phyloP scores from a whole-genome alignment of 1,140 invertebrate genomes.

The Microplitis demolitor region DNA sequence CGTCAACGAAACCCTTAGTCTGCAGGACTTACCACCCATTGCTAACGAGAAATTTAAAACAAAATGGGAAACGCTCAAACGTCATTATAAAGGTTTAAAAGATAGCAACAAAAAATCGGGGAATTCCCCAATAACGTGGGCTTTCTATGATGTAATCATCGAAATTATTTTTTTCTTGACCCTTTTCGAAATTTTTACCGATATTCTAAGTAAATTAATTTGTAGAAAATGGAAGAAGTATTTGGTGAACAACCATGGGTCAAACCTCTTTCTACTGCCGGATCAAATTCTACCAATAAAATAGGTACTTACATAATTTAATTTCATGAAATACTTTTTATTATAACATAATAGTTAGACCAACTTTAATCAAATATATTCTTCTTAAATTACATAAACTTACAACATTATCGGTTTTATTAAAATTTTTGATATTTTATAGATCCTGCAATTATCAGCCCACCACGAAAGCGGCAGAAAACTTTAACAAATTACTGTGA shows the following conservation, averaged over 20 bases:
- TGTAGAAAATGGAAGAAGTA: not conserved
- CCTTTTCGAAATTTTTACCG: not conserved
- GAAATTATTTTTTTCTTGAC: not conserved
- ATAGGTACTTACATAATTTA: too few relatives aligned
- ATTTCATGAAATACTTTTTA: too few relatives aligned
- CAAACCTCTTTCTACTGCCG: too few relatives aligned
- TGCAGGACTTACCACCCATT: not conserved
- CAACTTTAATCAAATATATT: not conserved
- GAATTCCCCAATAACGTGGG: not conserved
- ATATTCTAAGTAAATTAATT: not conserved
- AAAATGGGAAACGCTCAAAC: not conserved
- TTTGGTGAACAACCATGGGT: too few relatives aligned
- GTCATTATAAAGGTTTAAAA: slow-evolving; percentile 4
- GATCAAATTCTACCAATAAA: too few relatives aligned
- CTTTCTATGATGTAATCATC: not conserved
- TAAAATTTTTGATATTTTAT: not conserved
- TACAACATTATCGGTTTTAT: not conserved
- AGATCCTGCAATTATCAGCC: not conserved
- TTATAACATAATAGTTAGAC: too few relatives aligned
- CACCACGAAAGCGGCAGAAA: slow-evolving; percentile 1
- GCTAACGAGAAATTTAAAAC: not conserved
- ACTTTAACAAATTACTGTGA: not conserved
- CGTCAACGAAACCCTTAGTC: too few relatives aligned
- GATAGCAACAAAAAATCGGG: not conserved
- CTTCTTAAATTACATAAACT: not conserved